Percentiles rank a stretch among this genome's conserved stretches.
Conservation (phyloP, 2,113 vertebrate species). For the Anoplopoma fimbria region DNA sequence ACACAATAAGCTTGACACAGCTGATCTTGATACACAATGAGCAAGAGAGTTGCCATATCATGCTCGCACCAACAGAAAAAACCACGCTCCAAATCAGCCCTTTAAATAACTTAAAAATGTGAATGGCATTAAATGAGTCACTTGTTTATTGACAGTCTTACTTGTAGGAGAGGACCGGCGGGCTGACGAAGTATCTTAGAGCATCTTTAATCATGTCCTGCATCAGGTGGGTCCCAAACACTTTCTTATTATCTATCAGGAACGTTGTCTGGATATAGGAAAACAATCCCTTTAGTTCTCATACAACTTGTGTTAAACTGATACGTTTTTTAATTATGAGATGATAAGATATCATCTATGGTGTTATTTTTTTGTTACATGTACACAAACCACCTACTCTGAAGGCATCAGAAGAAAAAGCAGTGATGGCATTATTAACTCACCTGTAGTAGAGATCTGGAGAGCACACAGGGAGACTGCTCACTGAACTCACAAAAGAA, state of each 20-base stretch:
- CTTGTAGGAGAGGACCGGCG: conserved; percentile 97
- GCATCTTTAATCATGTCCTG: conserved; percentile 99
- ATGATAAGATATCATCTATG: neutral
- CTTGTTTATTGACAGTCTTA: conserved; percentile 80
- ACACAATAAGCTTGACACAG: neutral
- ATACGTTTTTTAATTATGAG: neutral
- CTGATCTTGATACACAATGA: neutral
- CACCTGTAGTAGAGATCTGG: conserved; percentile 96
- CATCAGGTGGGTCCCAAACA: conserved; percentile 98
- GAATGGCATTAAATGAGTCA: neutral
- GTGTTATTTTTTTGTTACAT: neutral
- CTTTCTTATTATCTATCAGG: conserved; percentile 97
- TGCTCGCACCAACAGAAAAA: neutral
- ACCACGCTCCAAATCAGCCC: too few species aligned
- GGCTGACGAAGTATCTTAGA: conserved; percentile 95
- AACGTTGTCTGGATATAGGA: conserved; percentile 92
- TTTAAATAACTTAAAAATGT: neutral
- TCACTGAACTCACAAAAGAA: conserved; percentile 99
- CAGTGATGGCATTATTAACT: conserved; percentile 41
- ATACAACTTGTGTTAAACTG: neutral
- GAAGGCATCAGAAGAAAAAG: neutral
- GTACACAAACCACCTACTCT: neutral
- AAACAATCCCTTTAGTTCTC: neutral
- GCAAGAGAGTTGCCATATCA: neutral
- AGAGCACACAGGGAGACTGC: conserved; percentile 97